phyloP scores from a whole-genome alignment of 2,888 invertebrate species.

The Chelonus formosanus region DNA sequence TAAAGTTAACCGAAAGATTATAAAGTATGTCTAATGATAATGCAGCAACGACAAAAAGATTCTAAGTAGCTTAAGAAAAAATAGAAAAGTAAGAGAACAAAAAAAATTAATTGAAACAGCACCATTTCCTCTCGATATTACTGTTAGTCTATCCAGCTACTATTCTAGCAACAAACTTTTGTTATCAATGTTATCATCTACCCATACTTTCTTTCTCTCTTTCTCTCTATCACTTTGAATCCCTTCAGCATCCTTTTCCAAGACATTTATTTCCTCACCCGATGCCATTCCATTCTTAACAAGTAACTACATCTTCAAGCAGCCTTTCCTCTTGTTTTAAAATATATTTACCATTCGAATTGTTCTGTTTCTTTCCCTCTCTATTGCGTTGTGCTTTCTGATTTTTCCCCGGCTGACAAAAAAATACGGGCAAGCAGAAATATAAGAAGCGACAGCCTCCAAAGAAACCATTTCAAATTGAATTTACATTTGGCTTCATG shows the following conservation, averaged over 20 bases:
- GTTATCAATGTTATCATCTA: constrained; percentile 28
- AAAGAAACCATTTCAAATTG: constrained; percentile 60
- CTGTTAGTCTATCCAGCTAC: constrained; percentile 36
- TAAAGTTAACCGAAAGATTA: background rate
- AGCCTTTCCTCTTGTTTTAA: constrained; percentile 28
- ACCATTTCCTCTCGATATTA: constrained; percentile 38
- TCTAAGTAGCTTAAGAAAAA: background rate
- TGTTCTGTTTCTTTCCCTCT: constrained; percentile 35
- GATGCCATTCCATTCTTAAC: constrained; percentile 26
- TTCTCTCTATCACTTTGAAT: background rate
- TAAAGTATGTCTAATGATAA: background rate
- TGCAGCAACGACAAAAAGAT: constrained; percentile 1
- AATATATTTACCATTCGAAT: constrained; percentile 36
- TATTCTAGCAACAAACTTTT: constrained; percentile 33
- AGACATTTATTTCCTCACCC: constrained; percentile 25
- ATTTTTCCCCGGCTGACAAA: constrained; percentile 51
- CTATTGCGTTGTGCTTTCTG: constrained; percentile 42
- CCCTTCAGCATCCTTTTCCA: constrained; percentile 24
- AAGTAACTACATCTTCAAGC: constrained; percentile 26
- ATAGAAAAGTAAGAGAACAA: constrained; percentile 21
- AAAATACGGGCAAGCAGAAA: constrained; percentile 55
- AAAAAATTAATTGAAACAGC: constrained; percentile 34
- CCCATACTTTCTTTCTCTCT: constrained; percentile 9
- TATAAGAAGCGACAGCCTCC: constrained; percentile 52
- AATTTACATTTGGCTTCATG: constrained; percentile 9